These are phyloP conservation scores for Mesoclemmys tuberculata DNA, from an alignment of 2,113 vertebrate species.

Conservation along the genomic window DNA sequence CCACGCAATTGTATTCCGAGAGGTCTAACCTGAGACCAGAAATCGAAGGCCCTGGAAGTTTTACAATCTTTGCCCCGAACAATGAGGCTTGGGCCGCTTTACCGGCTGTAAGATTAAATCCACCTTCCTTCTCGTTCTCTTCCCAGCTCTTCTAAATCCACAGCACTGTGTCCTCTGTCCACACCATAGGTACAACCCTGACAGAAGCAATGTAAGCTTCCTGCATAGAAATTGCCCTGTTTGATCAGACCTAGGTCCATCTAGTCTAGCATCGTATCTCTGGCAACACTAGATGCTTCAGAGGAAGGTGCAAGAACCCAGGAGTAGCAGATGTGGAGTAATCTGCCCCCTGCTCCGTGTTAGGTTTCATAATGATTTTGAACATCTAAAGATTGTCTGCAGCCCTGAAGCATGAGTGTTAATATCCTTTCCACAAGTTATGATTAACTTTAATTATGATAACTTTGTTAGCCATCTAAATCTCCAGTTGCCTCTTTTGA, in stretches of 20 bases:
- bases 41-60: slow-evolving; percentile 94
- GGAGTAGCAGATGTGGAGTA: not conserved
- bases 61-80: slow-evolving; percentile 97
- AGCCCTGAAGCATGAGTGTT: not conserved
- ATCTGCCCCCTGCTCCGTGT: not conserved
- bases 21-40: slow-evolving; percentile 88
- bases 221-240: not conserved
- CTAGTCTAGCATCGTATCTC: not conserved
- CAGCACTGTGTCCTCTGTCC: not conserved
- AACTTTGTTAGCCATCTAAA: not conserved
- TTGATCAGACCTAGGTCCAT: not conserved
- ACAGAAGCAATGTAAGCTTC: not conserved
- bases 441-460: not conserved
- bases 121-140: not conserved
- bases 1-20: slow-evolving; percentile 94
- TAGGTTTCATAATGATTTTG: not conserved
- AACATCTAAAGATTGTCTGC: rapidly evolving
- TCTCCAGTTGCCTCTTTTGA: not conserved
- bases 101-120: slow-evolving; percentile 83
- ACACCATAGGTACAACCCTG: not conserved
- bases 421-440: not conserved
- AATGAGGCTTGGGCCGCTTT: slow-evolving; percentile 93
- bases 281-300: not conserved
- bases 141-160: not conserved
- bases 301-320: not conserved